phyloP scores from a whole-genome alignment of 2,888 invertebrate genomes.

The Pilophorus perplexus region DNA sequence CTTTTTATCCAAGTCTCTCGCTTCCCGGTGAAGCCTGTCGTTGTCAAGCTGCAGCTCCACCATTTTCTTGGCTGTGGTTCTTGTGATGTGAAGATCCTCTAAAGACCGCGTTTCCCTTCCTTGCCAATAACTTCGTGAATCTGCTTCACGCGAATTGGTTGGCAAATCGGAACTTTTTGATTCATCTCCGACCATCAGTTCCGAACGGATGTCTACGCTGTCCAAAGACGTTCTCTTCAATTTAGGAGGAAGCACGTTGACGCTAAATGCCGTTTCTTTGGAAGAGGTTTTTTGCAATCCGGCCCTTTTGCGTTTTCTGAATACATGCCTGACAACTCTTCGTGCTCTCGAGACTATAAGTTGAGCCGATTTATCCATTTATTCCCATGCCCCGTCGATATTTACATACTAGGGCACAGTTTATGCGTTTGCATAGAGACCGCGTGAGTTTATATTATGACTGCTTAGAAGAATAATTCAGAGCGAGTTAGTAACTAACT shows the following conservation, averaged over 20 bases:
- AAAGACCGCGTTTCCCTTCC: not conserved
- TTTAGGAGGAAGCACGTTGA: constrained; percentile 6
- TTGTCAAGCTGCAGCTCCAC: constrained; percentile 21
- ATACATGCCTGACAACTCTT: constrained; percentile 20
- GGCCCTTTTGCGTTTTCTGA: constrained; percentile 28
- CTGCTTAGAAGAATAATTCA: too few relatives aligned
- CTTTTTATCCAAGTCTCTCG: constrained; percentile 10
- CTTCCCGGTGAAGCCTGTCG: not conserved
- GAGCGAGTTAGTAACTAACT: too few relatives aligned
- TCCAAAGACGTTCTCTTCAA: constrained; percentile 6
- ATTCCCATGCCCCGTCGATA: too few relatives aligned
- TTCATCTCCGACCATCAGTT: not conserved
- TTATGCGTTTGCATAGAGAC: too few relatives aligned
- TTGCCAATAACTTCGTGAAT: not conserved
- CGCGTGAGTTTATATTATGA: too few relatives aligned
- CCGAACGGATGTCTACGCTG: not conserved
- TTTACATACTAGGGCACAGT: too few relatives aligned
- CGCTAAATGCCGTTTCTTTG: not conserved
- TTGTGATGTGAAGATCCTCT: constrained; percentile 21
- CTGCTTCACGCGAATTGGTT: not conserved
- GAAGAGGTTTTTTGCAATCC: not conserved
- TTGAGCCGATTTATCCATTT: not conserved
- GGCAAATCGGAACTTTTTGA: not conserved
- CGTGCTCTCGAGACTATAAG: constrained; percentile 14
- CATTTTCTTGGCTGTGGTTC: not conserved